Evolutionary conservation across 2,113 vertebrate genomes (phyloP).

Genomic region (Suncus etruscus): DNA sequence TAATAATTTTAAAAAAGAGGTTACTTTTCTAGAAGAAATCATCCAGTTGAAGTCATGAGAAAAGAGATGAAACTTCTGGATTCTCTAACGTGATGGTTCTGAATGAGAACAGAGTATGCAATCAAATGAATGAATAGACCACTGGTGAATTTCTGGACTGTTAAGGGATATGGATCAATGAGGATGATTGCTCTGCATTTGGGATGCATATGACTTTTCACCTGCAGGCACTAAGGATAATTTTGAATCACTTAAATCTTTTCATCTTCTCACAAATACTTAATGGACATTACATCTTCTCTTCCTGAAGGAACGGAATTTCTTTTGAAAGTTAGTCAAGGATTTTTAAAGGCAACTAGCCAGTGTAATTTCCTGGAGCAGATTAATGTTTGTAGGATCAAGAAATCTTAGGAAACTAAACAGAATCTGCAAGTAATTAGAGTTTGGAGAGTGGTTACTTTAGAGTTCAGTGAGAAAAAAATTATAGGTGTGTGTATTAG

Average conservation of each 20-base stretch:
- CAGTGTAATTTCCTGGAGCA: slow-evolving; percentile 54
- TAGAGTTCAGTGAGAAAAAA: slow-evolving; percentile 38
- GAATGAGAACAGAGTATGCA: background rate
- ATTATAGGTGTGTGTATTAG: background rate
- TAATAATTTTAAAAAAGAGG: slow-evolving; percentile 4
- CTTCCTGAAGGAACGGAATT: slow-evolving; percentile 14
- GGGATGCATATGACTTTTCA: background rate
- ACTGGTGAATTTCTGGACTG: background rate
- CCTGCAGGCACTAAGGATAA: background rate
- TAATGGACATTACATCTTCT: background rate
- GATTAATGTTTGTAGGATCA: slow-evolving; percentile 52
- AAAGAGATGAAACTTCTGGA: slow-evolving; percentile 1
- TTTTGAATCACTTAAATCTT: background rate
- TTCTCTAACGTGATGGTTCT: slow-evolving; percentile 1
- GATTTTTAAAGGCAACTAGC: slow-evolving; percentile 50
- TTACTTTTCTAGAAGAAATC: slow-evolving; percentile 37
- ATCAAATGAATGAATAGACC: background rate
- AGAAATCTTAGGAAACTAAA: slow-evolving; percentile 68
- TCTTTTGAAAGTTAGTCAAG: slow-evolving; percentile 42
- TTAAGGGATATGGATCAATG: background rate
- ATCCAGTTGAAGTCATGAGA: slow-evolving; percentile 15
- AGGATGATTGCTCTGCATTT: background rate
- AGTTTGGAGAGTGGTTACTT: slow-evolving; percentile 60
- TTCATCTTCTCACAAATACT: slow-evolving; percentile 26
- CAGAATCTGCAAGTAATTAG: slow-evolving; percentile 66